Percentiles rank a stretch among this genome's conserved stretches.
phyloP scores from a whole-genome alignment of 2,797 vertebrate species.

The Pseudopleuronectes americanus region DNA sequence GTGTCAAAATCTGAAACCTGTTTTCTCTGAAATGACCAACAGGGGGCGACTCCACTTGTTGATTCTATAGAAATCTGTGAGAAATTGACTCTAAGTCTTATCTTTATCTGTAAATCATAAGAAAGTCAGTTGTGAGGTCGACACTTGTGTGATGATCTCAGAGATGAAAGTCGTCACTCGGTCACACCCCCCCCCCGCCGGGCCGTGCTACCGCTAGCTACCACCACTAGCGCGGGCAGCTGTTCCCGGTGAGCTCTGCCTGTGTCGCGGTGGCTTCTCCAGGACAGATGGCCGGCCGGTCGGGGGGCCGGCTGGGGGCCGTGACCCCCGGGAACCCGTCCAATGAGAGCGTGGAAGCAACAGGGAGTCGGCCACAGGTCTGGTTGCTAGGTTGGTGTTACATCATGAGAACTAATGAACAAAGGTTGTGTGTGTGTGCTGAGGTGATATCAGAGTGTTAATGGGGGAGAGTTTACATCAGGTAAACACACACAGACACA shows the following conservation, averaged over 20 bases:
- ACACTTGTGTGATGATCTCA: constrained; percentile 34
- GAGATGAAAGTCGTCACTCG: constrained; percentile 31
- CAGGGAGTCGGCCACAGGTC: constrained; percentile 70
- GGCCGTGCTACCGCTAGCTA: constrained; percentile 46
- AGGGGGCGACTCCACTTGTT: no score
- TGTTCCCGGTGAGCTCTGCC: constrained; percentile 63
- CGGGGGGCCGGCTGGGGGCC: constrained; percentile 34
- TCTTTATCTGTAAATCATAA: no score
- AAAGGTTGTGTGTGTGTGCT: constrained; percentile 15
- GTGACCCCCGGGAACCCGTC: constrained; percentile 65
- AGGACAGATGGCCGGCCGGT: constrained; percentile 63
- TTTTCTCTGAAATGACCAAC: no score
- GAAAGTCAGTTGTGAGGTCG: neutral
- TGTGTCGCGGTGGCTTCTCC: constrained; percentile 29
- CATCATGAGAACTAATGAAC: constrained; percentile 68
- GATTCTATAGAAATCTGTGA: no score
- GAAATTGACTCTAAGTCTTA: no score
- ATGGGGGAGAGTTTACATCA: constrained; percentile 39
- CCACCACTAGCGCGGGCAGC: constrained; percentile 59
- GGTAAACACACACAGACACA: constrained; percentile 31
- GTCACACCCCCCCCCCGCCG: neutral
- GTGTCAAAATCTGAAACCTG: no score
- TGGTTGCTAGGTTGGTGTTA: constrained; percentile 71
- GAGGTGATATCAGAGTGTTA: constrained; percentile 64
- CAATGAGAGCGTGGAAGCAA: constrained; percentile 55